Conservation (phyloP, 2,113 vertebrate genomes). For the Cyanistes caeruleus region DNA sequence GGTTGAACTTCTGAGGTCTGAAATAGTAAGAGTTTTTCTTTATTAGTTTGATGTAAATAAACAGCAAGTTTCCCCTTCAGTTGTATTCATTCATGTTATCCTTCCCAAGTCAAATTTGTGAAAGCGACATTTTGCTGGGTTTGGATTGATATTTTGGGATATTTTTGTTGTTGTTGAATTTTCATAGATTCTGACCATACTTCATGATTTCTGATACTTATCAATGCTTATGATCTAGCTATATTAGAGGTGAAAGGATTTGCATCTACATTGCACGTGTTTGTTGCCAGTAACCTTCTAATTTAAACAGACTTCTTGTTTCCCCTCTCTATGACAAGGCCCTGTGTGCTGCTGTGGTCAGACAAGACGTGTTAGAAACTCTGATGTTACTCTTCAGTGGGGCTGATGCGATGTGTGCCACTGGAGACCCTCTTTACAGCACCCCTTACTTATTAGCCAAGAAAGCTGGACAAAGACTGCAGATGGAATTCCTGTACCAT, state of each 20-base stretch:
- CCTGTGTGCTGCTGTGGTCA: conserved; percentile 87
- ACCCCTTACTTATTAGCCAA: conserved; percentile 93
- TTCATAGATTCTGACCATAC: neutral
- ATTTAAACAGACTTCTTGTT: neutral
- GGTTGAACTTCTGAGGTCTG: neutral
- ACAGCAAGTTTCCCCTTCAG: neutral
- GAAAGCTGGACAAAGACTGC: conserved; percentile 88
- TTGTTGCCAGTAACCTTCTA: neutral
- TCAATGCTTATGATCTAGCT: neutral
- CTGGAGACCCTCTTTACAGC: conserved; percentile 84
- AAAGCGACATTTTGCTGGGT: neutral
- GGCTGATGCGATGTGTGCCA: conserved; percentile 93
- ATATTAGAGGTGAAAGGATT: neutral
- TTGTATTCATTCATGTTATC: neutral
- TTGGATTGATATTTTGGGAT: neutral
- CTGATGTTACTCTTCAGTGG: conserved; percentile 91
- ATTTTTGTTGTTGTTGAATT: neutral
- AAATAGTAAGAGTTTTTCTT: neutral
- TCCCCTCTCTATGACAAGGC: conserved; percentile 73
- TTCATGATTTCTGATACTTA: neutral
- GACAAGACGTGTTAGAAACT: conserved; percentile 85
- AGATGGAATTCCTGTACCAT: conserved; percentile 96
- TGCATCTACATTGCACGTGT: neutral
- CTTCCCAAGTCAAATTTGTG: neutral
- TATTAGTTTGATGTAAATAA: neutral